Evolutionary conservation across 2,888 invertebrate genomes (phyloP), one percentile per base, ranked within the genome.

Genomic region (Ecliptopera silaceata): DNA sequence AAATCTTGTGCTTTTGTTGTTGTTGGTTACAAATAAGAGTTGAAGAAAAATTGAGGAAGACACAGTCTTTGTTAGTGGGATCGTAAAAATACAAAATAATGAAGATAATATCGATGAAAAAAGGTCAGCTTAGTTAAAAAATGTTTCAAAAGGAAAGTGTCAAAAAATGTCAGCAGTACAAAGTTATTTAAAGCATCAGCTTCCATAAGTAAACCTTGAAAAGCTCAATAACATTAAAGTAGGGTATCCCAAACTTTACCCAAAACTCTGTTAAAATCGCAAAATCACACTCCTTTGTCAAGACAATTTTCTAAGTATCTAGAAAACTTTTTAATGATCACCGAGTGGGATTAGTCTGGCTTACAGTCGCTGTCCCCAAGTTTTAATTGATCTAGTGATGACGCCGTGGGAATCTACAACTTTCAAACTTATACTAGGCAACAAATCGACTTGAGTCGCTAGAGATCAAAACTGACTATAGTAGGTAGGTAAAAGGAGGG

Each of bases 291-390:
- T 47, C 45, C 48, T 50, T 59, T 54, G 58, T 59, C 58, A 56
- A 48, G 59, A 59, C 48, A 55, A 63, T 63, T 53, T 56, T 48
- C 45, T 45, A 57, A 59, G 59, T 54, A 59, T 54, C 54, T 39
- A 50, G 6, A 12, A 29, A 63, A 63, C 47, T 63, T 59, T 62
- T 54, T 63, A 63, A 63, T 63, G 62, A 63, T 63, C 59, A 52
- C 12, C 22, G 41, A 34, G 45, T 18, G n/a, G 41, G 48, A 51
- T 55, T 41, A 44, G 44, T 26, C 18, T 1, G 32, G 39, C 36
- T 48, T 43, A 43, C 22, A 36, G 43, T 17, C 41, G 12, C 29
- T 47, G 47, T 36, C 47, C 4, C 42, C 20, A 54, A 54, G 47
- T 54, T 54, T 54, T 48, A 54, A 54, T 53, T 54, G 54, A 54